Evolutionary conservation across 2,888 invertebrate species (phyloP).

Genomic region (Acheta domesticus): DNA sequence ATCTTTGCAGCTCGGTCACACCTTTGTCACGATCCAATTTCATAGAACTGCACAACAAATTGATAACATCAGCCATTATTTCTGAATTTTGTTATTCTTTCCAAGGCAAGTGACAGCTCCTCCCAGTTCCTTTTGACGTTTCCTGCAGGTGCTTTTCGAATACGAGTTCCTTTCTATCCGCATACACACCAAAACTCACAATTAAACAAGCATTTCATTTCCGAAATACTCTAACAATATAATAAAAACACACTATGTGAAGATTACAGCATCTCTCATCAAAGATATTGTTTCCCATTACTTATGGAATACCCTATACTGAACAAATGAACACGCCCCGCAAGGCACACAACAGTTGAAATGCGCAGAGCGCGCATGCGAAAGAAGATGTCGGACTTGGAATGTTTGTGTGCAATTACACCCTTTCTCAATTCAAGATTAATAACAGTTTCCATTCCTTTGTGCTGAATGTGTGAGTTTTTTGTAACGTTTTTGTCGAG

Average conservation of each 20-base stretch:
- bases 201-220: no score
- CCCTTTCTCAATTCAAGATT: neutral
- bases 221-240: no score
- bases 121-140: conserved; percentile 2
- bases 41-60: conserved; percentile 39
- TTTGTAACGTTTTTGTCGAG: neutral
- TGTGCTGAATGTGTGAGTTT: neutral
- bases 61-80: conserved; percentile 37
- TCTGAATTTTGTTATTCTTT: neutral
- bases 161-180: neutral
- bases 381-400: neutral
- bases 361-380: neutral
- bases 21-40: conserved; percentile 41
- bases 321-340: conserved; percentile 1
- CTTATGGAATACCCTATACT: neutral
- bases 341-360: neutral
- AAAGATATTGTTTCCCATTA: neutral
- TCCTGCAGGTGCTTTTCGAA: neutral
- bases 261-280: neutral
- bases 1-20: conserved; percentile 39
- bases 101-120: neutral
- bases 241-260: no score
- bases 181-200: no score
- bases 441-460: neutral
- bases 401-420: neutral